These are phyloP conservation scores for Gobiocypris rarus DNA, from an alignment of 2,113 vertebrate species.

Conservation along the genomic window DNA sequence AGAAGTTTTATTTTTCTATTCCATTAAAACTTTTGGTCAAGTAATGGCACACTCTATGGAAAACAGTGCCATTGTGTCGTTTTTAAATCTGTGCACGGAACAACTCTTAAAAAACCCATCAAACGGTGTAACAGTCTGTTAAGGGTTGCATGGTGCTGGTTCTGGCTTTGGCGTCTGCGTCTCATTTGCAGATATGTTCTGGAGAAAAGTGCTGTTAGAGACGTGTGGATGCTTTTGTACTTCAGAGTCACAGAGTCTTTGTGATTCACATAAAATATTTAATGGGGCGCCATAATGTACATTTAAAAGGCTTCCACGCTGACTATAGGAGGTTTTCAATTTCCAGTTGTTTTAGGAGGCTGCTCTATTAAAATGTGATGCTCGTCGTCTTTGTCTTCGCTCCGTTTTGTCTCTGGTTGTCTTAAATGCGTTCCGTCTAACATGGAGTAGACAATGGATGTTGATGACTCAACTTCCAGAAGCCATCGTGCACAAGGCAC, in stretches of 20 bases:
- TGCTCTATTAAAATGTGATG: slow-evolving; percentile 21
- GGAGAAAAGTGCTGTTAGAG: slow-evolving; percentile 17
- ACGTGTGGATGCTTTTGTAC: slow-evolving; percentile 11
- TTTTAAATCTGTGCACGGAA: slow-evolving; percentile 27
- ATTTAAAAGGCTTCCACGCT: slow-evolving; percentile 39
- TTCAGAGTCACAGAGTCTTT: slow-evolving; percentile 42
- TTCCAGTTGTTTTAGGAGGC: slow-evolving; percentile 17
- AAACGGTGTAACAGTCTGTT: slow-evolving; percentile 44
- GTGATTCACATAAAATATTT: slow-evolving; percentile 55
- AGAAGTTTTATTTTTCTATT: neutral
- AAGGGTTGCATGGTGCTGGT: slow-evolving; percentile 36
- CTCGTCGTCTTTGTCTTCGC: neutral
- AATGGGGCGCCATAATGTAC: slow-evolving; percentile 38
- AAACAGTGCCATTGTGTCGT: neutral
- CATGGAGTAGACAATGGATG: slow-evolving; percentile 11
- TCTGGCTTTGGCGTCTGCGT: slow-evolving; percentile 4
- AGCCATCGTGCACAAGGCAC: slow-evolving; percentile 2
- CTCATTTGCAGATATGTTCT: slow-evolving; percentile 37
- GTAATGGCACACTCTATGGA: slow-evolving; percentile 2
- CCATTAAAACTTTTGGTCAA: neutral
- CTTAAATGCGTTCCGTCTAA: slow-evolving; percentile 7
- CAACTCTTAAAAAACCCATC: slow-evolving; percentile 40
- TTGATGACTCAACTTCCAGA: slow-evolving; percentile 23
- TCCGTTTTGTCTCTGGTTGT: slow-evolving; percentile 16
- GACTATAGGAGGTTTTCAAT: slow-evolving; percentile 32